Evolutionary conservation across 1,140 invertebrate species (phyloP), one percentile per base, ranked within the genome.

Genomic region (Drosophila kurseongensis): DNA sequence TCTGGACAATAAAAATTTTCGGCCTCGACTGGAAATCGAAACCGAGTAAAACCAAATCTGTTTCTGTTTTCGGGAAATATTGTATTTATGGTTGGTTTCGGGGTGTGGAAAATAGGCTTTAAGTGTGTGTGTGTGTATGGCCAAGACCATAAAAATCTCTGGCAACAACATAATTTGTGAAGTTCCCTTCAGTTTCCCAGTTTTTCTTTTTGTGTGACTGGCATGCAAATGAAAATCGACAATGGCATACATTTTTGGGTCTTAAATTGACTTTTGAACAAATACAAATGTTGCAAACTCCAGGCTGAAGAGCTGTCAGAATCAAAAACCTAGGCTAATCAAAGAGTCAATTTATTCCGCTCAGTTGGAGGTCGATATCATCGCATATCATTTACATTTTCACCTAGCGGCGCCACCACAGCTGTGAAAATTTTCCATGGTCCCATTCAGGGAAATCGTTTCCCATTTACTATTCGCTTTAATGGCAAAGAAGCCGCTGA

Each of bases 21-120:
- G 69, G 41, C 42, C 51, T 44, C 72, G 67, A 75, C 72, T 51
- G 60, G 75, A 86, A 81, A 82, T 65, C 38, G 50, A 66, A 77
- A 77, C 74, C 62, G 75, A 77, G 74, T 77, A 69, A 77, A 77
- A 77, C 69, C 75, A 77, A 77, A 77, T 79, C 71, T 82, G 69
- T 82, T 78, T 58, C 65, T 74, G 67, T 69, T 77, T 66, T 51
- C 29, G 52, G 74, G 57, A 78, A 68, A 77, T 77, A 71, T 74
- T 52, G 66, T 71, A 58, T 82, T 80, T 82, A 68, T 73, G 57
- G 27, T 16, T 48, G 29, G 5, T 1, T 48, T 27, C 4, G 6
- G 13, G 27, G 9, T 40, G 59, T n/a, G 60, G 65, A 41, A 72
- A 81, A 76, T 84, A 69, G 83, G 78, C 83, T 69, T 85, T 68